Evolutionary conservation across 1,140 invertebrate species (phyloP).

Genomic region (Ceratoteleas bidentatus): DNA sequence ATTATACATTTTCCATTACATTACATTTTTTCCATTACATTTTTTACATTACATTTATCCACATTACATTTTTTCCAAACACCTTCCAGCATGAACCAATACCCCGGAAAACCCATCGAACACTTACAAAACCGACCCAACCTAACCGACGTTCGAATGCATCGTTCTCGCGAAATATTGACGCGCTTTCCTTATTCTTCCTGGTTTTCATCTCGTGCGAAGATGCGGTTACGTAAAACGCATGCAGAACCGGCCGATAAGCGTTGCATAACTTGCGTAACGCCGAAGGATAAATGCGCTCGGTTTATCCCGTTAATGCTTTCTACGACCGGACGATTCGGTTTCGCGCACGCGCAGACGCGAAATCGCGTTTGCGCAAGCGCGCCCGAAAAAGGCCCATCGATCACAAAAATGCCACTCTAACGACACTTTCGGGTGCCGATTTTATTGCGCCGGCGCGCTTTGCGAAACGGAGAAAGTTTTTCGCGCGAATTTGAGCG

Average conservation of each 20-base stretch:
- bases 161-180: neutral
- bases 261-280: constrained; percentile 58
- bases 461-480: too few species aligned
- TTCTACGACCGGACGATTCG: constrained; percentile 45
- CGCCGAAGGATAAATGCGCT: constrained; percentile 43
- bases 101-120: too few species aligned
- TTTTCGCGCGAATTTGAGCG: too few species aligned
- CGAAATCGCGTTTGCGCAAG: constrained; percentile 41
- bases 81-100: too few species aligned
- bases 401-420: too few species aligned
- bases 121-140: neutral
- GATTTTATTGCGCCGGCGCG: too few species aligned
- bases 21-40: too few species aligned
- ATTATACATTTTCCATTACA: too few species aligned
- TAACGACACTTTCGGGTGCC: too few species aligned
- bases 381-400: constrained; percentile 36
- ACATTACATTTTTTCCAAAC: too few species aligned
- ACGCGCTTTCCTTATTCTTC: constrained; percentile 31
- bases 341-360: constrained; percentile 20
- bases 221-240: constrained; percentile 48
- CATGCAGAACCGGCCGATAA: constrained; percentile 41
- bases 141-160: neutral
- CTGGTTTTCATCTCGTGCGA: constrained; percentile 34
- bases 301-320: constrained; percentile 51
- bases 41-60: too few species aligned